Base-by-base conservation (phyloP, 2,797 vertebrate genomes). In the Sebastolobus alascanus region DNA sequence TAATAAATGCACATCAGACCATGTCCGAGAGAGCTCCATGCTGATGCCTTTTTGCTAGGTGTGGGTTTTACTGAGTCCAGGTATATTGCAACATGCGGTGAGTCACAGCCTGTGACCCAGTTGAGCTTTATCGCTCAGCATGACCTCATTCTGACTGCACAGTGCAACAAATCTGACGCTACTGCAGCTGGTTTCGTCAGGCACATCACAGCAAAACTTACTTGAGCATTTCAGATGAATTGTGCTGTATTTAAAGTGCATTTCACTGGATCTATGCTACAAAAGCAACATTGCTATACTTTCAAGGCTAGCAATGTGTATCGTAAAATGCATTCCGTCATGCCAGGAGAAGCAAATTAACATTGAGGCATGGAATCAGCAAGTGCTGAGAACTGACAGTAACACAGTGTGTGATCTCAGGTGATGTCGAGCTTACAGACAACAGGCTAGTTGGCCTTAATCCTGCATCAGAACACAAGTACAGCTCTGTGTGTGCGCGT, bases 71-170 rank as follows among this genome's bases (percentile, higher is more conserved):
- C 50, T 70, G 61, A 54, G 82, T 84, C 77, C 87, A 93, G 90
- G 91, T 92, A 76, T 55, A 76, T 18, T 63, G 75, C 75, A 83
- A 12, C 74, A 55, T 59, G n/a, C 56, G 72, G 60, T 88, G 90
- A 91, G 70, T 91, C 88, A 89, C 90, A 84, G 87, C 76, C 89
- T 85, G 80, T 91, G 93, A 92, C 90, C 89, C 82, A 91, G 86
- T 87, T 92, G 87, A 92, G 87, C 73, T 89, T 87, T 82, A 87
- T 79, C 2, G 16, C 88, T 92, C 88, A 74, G 75, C 85, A 20
- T 89, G 91, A 90, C 90, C 92, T 93, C 88, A 79, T 92, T 94
- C 82, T 87, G 89, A 87, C 90, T 84, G 69, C 63, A 55, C 82
- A 73, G 82, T 77, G 22, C 82, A 89, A 84, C 85, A 79, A 59